phyloP scores from a whole-genome alignment of 2,113 vertebrate species.

The Vulpes ferrilata region DNA sequence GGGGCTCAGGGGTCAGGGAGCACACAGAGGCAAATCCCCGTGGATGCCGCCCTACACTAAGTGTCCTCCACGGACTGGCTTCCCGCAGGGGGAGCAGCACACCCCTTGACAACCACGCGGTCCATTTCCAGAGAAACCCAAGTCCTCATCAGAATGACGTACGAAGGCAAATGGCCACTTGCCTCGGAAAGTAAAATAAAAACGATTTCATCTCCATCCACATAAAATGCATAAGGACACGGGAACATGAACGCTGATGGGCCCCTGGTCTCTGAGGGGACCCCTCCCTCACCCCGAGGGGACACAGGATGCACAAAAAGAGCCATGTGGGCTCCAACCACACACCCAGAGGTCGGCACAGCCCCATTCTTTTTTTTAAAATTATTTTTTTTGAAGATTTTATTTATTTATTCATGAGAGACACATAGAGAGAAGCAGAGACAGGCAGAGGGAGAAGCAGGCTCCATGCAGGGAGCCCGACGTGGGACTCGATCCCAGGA shows the following conservation, averaged over 20 bases:
- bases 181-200: neutral
- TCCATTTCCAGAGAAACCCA: accelerated
- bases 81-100: accelerated
- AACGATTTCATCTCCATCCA: accelerated
- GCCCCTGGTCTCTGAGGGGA: neutral
- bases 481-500: too few relatives aligned
- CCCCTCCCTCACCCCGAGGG: neutral
- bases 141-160: too few relatives aligned
- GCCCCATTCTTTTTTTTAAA: too few relatives aligned
- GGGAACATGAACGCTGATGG: accelerated
- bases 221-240: accelerated
- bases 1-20: neutral
- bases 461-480: too few relatives aligned
- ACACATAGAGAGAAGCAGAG: too few relatives aligned
- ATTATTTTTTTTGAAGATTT: too few relatives aligned
- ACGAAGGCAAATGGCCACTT: too few relatives aligned
- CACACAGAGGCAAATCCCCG: accelerated
- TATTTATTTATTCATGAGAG: too few relatives aligned
- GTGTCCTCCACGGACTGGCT: accelerated
- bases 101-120: accelerated
- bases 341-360: too few relatives aligned
- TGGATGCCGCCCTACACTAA: accelerated
- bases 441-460: too few relatives aligned
- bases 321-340: too few relatives aligned
- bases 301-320: neutral